These are phyloP conservation scores for Anguilla japonica DNA, from an alignment of 2,113 vertebrate species.

Conservation along the genomic window DNA sequence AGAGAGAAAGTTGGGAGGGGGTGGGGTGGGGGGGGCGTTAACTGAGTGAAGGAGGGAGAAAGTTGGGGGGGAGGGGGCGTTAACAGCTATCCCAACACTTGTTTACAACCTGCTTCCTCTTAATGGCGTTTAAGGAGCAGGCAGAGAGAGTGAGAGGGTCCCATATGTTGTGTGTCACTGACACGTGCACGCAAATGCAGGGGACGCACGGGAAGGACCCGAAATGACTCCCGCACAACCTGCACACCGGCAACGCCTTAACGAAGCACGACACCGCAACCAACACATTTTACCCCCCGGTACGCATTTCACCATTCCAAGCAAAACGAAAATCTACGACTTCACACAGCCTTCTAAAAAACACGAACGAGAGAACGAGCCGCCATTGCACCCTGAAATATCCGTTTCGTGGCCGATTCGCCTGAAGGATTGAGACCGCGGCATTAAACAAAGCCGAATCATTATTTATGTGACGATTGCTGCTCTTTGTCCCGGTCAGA, in stretches of 20 bases:
- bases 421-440: neutral
- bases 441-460: neutral
- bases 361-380: neutral
- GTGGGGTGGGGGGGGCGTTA: no score
- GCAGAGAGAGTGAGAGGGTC: neutral
- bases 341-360: neutral
- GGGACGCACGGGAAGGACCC: neutral
- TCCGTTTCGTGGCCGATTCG: neutral
- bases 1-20: no score
- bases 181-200: neutral
- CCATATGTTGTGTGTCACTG: neutral
- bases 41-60: no score
- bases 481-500: neutral
- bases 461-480: neutral
- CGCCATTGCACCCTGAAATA: neutral
- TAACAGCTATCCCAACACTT: neutral
- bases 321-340: neutral
- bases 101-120: constrained; percentile 6
- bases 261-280: neutral
- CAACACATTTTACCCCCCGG: neutral
- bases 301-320: neutral
- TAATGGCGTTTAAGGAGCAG: neutral
- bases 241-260: neutral
- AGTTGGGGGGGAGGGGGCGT: no score
- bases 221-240: neutral